These are phyloP conservation scores for Tetramorium bicarinatum DNA, from an alignment of 2,888 invertebrate genomes.

Conservation along the genomic window DNA sequence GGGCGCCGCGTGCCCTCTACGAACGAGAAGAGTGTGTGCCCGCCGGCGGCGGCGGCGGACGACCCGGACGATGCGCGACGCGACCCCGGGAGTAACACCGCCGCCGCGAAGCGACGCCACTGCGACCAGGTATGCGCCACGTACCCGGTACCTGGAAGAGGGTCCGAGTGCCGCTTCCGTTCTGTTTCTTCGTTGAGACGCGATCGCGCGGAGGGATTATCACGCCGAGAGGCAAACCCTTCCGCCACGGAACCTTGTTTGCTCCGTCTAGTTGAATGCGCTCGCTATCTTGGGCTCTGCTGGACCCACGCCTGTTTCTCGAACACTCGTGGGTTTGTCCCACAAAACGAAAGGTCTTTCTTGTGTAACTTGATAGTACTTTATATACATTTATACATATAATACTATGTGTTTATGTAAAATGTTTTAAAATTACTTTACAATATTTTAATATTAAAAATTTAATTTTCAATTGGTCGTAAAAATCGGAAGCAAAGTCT, in stretches of 20 bases:
- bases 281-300: not conserved
- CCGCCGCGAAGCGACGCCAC: conserved; percentile 52
- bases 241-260: conserved; percentile 15
- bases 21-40: conserved; percentile 29
- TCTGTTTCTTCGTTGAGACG: conserved; percentile 22
- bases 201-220: conserved; percentile 25
- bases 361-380: not conserved
- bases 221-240: conserved; percentile 7
- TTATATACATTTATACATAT: not conserved
- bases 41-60: conserved; percentile 46
- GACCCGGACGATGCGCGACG: conserved; percentile 42
- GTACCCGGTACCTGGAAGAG: conserved; percentile 20
- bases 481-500: not conserved
- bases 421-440: not conserved
- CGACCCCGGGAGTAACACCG: conserved; percentile 46
- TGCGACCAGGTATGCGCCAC: conserved; percentile 50
- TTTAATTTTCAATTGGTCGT: not conserved
- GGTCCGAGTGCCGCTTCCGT: conserved; percentile 32
- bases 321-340: not conserved
- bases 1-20: conserved; percentile 35
- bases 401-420: not conserved
- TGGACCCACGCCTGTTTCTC: not conserved
- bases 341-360: not conserved
- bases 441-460: not conserved
- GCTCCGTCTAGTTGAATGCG: conserved; percentile 13